Base-by-base conservation (phyloP, 1,140 invertebrate species). In the Zophobas atratus region DNA sequence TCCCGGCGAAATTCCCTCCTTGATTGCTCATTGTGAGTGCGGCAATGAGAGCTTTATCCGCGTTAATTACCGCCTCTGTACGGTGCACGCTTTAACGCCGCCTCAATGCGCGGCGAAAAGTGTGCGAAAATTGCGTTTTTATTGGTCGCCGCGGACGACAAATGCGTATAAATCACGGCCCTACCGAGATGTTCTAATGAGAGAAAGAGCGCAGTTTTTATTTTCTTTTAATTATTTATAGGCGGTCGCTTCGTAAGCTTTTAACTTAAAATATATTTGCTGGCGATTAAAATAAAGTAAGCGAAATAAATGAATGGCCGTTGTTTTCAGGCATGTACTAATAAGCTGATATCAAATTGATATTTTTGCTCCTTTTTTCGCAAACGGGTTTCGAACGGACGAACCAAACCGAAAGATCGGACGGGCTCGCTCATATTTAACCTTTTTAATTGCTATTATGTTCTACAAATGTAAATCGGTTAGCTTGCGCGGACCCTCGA, bases 381-480 rank as follows among this genome's bases (percentile, higher is more conserved):
- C 36, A 55, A 79, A 77, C 79, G 34, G 70, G 77, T 79, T 80
- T 70, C 67, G 32, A 67, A 33, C 48, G 49, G 38, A 20, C 53
- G 70, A 78, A 78, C 46, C 53, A 81, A 79, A 76, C 56, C n/a
- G 43, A 78, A 78, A 55, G 55, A 48, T 36, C 38, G 39, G 46
- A 39, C 43, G 46, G 53, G 75, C 56, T 70, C 72, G 71, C n/a
- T 76, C 75, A 76, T 81, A 81, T 81, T 81, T 81, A 81, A 79
- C 72, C 71, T 79, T 79, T 79, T 81, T 81, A 81, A 81, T 81
- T 81, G 80, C 77, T 72, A 77, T 77, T 78, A 81, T 79, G 70
- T 76, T 78, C 41, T 72, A 72, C 70, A 72, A 48, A 48, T 72
- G 70, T 72, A 72, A 60, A 60, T 60, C 38, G 4, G 49, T 51